phyloP scores from a whole-genome alignment of 2,888 invertebrate genomes.

The Tetragnatha montana region DNA sequence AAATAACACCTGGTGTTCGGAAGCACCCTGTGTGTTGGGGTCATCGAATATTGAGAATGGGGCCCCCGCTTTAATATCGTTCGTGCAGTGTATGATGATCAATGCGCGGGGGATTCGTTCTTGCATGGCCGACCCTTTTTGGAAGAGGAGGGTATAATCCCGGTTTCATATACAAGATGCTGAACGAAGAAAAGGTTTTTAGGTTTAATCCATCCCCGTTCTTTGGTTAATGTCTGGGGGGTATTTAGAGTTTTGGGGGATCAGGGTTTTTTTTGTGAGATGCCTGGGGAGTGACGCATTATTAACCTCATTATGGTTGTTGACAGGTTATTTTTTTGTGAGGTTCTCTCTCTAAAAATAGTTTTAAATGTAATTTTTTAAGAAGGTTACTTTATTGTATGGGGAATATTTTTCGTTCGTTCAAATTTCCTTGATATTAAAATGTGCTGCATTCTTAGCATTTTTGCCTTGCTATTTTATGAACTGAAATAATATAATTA shows the following conservation, averaged over 20 bases:
- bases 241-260: neutral
- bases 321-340: neutral
- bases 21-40: neutral
- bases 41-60: conserved; percentile 32
- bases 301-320: neutral
- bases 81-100: conserved; percentile 22
- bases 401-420: too few species aligned
- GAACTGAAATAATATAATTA: too few species aligned
- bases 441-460: too few species aligned
- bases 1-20: conserved; percentile 42
- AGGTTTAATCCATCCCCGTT: neutral
- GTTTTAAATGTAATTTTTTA: too few species aligned
- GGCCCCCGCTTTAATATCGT: neutral
- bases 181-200: neutral
- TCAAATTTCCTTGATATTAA: too few species aligned
- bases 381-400: too few species aligned
- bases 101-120: conserved; percentile 15
- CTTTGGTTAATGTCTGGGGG: neutral
- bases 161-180: neutral
- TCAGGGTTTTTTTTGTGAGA: neutral
- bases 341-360: too few species aligned
- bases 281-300: neutral
- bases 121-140: neutral
- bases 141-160: neutral
- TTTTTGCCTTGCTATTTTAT: too few species aligned